Conservation (phyloP, 2,888 invertebrate species). For the Camptogramma bilineatum region DNA sequence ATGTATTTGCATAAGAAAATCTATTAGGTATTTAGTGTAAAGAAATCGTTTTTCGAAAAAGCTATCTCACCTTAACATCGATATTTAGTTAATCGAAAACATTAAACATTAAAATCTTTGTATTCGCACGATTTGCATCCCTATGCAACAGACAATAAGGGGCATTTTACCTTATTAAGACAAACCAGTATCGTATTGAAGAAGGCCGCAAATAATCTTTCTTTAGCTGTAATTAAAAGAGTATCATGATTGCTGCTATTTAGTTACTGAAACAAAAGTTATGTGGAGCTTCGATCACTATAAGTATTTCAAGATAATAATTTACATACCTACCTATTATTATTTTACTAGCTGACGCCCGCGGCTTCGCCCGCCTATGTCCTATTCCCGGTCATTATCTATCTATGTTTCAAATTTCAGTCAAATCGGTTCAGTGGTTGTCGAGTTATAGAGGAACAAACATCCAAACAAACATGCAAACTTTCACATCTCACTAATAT, state of each 20-base stretch:
- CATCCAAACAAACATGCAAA: too few relatives aligned
- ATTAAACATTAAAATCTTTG: not conserved
- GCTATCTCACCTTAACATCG: not conserved
- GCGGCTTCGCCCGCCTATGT: not conserved
- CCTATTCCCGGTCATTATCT: too few relatives aligned
- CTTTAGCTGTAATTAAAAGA: constrained; percentile 74
- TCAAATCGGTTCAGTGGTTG: too few relatives aligned
- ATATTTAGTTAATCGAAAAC: not conserved
- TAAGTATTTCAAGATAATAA: not conserved
- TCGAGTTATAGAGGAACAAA: too few relatives aligned
- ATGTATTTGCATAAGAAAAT: too few relatives aligned
- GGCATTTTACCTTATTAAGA: constrained; percentile 10
- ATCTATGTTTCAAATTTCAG: too few relatives aligned
- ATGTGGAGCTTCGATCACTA: constrained; percentile 4
- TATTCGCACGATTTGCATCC: not conserved
- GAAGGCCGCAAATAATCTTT: constrained; percentile 67
- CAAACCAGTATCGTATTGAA: constrained; percentile 28
- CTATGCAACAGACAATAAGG: not conserved
- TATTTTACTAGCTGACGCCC: not conserved
- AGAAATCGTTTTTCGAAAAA: too few relatives aligned
- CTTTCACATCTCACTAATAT: too few relatives aligned
- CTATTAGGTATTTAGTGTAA: too few relatives aligned
- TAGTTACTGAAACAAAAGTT: constrained; percentile 61
- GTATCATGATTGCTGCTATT: constrained; percentile 72
- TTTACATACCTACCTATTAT: not conserved